These are phyloP conservation scores for Euura lappo DNA, from an alignment of 1,140 invertebrate species.

Conservation along the genomic window DNA sequence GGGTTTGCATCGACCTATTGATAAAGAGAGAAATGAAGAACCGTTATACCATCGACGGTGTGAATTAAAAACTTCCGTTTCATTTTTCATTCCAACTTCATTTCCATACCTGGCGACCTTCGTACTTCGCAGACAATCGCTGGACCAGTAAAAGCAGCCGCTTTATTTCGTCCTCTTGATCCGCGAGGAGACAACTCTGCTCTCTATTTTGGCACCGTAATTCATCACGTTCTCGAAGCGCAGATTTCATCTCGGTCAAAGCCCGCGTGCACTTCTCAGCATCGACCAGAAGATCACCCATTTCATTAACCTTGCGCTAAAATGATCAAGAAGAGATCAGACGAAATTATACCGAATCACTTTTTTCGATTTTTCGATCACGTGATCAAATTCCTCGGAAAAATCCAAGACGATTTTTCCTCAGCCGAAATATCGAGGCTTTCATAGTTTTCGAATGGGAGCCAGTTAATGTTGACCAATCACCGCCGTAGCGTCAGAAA, in stretches of 20 bases:
- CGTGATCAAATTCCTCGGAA: not conserved
- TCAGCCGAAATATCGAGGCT: not conserved
- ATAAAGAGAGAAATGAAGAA: not conserved
- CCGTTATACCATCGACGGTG: too few relatives aligned
- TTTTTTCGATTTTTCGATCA: conserved; percentile 24
- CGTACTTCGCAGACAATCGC: conserved; percentile 20
- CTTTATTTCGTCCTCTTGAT: conserved; percentile 35
- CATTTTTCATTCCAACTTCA: not conserved
- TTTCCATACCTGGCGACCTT: conserved; percentile 23
- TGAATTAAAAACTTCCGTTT: too few relatives aligned
- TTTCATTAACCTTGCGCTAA: not conserved
- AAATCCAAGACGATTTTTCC: not conserved
- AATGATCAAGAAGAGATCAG: not conserved
- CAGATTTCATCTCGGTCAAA: conserved; percentile 28
- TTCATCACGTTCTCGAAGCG: conserved; percentile 25
- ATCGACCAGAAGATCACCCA: conserved; percentile 16
- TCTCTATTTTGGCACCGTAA: conserved; percentile 30
- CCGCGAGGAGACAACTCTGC: conserved; percentile 26
- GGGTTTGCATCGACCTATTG: not conserved
- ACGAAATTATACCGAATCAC: not conserved
- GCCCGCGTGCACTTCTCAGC: conserved; percentile 23
- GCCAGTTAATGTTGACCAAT: too few relatives aligned
- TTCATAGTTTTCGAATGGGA: not conserved
- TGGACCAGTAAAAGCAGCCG: conserved; percentile 26
- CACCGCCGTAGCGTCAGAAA: too few relatives aligned